Base-by-base conservation (phyloP, 2,113 vertebrate species). In the Callopanchax toddi region DNA sequence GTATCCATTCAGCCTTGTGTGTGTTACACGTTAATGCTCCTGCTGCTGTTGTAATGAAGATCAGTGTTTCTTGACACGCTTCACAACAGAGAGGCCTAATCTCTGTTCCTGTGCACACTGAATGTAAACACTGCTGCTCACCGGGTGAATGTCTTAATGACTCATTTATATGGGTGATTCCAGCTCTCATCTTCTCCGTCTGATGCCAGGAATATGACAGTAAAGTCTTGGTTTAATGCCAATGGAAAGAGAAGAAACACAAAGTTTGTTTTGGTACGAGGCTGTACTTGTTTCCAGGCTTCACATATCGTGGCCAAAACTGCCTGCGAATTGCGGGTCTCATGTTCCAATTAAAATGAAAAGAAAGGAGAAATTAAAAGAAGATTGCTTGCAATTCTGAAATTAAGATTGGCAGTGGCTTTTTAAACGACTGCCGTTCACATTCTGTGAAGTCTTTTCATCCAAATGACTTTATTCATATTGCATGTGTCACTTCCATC, bases 391-490 rank as follows among this genome's bases (percentile, higher is more conserved):
- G 39, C 44, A 44, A 12, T 34, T 65, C 34, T 60, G 16, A 67
- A 62, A 63, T 59, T 29, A 52, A 40, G 39, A 46, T 57, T n/a
- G 40, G 26, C 42, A 53, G 12, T 0, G 0, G 48, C 21, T 51
- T 7, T 66, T 39, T 46, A 60, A 50, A 62, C 60, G 58, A 64
- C 45, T 45, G 44, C 18, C 15, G 76, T 65, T 71, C 73, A 53
- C 36, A 70, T 71, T 70, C 49, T 70, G 43, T 43, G 3, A 64
- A 48, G 57, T 34, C 56, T 54, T 58, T 44, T 66, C 32, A 9
- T 25, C 68, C 45, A 69, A 29, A 16, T 59, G 50, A 52, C 58
- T 62, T 58, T 13, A 44, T 64, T 46, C 42, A 55, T 44, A 53
- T 52, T 55, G 5, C n/a, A 50, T 23, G 52, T 52, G 50, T 18